Percentiles rank a stretch among this genome's conserved stretches.
These are phyloP conservation scores for Euura lappo DNA, from an alignment of 1,140 invertebrate genomes.

Conservation along the genomic window DNA sequence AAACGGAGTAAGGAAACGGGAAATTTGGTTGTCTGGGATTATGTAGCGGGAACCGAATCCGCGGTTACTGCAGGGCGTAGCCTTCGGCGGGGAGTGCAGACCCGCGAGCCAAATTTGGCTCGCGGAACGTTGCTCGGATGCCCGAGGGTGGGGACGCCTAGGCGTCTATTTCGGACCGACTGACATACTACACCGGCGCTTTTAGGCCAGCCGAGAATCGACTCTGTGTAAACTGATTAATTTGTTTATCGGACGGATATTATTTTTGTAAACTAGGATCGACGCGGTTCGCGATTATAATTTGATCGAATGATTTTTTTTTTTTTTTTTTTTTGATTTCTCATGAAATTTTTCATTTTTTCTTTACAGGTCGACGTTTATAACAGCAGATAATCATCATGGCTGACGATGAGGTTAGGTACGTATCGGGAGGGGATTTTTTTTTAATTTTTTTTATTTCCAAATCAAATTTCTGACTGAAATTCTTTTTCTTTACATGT, in stretches of 20 bases:
- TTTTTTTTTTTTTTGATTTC: no score
- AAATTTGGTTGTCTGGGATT: no score
- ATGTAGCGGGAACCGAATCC: no score
- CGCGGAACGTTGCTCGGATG: slow-evolving; percentile 32
- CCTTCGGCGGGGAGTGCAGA: neutral
- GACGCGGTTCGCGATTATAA: no score
- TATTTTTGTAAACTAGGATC: neutral
- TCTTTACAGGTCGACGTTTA: slow-evolving; percentile 56
- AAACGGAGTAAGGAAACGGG: no score
- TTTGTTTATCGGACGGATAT: slow-evolving; percentile 13
- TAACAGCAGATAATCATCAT: slow-evolving; percentile 66
- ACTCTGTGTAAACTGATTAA: slow-evolving; percentile 19
- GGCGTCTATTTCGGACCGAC: slow-evolving; percentile 55
- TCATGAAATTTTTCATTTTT: neutral
- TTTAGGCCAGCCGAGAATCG: slow-evolving; percentile 12
- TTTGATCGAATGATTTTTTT: no score
- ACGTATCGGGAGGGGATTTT: slow-evolving; percentile 56
- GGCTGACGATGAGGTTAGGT: slow-evolving; percentile 91
- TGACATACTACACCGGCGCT: slow-evolving; percentile 51
- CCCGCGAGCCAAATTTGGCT: slow-evolving; percentile 57
- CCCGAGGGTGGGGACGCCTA: slow-evolving; percentile 36
- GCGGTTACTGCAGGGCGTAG: neutral
- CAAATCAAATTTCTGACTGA: neutral
- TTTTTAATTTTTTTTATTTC: neutral
- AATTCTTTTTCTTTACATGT: neutral